phyloP scores from a whole-genome alignment of 2,113 vertebrate genomes.

The Nycticebus coucang region DNA sequence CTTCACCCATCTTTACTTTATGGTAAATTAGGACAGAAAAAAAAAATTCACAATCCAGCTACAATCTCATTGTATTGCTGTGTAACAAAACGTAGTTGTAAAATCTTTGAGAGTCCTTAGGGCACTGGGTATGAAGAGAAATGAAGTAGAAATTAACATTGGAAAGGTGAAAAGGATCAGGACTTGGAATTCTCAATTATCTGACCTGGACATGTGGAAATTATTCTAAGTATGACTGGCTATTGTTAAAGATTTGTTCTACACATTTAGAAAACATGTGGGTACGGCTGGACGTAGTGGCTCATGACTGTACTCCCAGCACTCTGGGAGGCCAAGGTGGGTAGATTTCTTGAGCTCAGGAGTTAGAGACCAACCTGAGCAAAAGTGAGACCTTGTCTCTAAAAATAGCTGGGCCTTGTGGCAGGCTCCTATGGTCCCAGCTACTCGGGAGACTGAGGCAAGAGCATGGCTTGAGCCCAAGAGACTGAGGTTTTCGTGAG shows the following conservation, averaged over 20 bases:
- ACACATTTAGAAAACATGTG: not conserved
- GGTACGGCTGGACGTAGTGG: too few species aligned
- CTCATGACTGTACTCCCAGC: too few species aligned
- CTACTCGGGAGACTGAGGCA: too few species aligned
- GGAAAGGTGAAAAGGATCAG: not conserved
- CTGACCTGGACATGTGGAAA: not conserved
- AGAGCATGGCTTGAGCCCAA: too few species aligned
- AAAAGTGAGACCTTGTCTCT: too few species aligned
- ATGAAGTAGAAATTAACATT: not conserved
- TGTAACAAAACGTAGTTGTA: not conserved
- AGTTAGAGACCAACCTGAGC: too few species aligned
- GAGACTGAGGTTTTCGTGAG: too few species aligned
- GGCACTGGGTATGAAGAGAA: not conserved
- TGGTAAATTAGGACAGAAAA: not conserved
- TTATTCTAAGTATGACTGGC: not conserved
- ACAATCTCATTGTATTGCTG: not conserved
- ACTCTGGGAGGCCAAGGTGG: too few species aligned
- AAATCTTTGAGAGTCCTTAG: not conserved
- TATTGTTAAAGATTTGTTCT: not conserved
- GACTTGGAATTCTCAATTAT: not conserved
- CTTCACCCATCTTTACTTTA: not conserved
- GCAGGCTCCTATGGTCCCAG: too few species aligned
- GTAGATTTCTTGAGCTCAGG: too few species aligned
- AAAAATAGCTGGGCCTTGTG: too few species aligned
- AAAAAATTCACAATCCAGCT: not conserved